phyloP scores from a whole-genome alignment of 2,113 vertebrate genomes.

The Eubucco bourcierii region DNA sequence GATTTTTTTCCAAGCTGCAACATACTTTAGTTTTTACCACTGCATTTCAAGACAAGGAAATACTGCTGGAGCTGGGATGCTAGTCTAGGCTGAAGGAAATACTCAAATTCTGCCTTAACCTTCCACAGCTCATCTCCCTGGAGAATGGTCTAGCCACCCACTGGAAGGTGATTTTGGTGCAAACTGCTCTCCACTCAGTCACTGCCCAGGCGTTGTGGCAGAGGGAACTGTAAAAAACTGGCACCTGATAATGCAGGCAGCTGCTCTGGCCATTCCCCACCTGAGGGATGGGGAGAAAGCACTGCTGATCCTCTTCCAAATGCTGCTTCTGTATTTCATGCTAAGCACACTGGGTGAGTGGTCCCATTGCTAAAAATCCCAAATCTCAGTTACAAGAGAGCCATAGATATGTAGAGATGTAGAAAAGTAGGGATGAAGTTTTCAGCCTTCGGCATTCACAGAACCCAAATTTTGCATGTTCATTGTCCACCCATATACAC shows the following conservation, averaged over 20 bases:
- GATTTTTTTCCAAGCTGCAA: neutral
- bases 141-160: neutral
- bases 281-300: neutral
- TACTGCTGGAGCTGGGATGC: neutral
- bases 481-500: neutral
- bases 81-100: neutral
- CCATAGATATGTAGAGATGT: neutral
- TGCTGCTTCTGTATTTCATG: neutral
- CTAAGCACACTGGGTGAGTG: neutral
- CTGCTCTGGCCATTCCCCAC: neutral
- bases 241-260: neutral
- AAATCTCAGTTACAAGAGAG: neutral
- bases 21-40: neutral
- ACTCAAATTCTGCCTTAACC: neutral
- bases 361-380: neutral
- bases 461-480: neutral
- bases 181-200: fast-evolving
- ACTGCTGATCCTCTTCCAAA: neutral
- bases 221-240: neutral
- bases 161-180: neutral
- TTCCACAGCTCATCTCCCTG: neutral
- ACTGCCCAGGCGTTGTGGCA: neutral
- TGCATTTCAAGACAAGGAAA: neutral
- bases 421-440: neutral
- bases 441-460: neutral